Percentiles rank a stretch among this genome's conserved stretches.
phyloP scores from a whole-genome alignment of 1,140 invertebrate genomes.

The Drosophila paulistorum region DNA sequence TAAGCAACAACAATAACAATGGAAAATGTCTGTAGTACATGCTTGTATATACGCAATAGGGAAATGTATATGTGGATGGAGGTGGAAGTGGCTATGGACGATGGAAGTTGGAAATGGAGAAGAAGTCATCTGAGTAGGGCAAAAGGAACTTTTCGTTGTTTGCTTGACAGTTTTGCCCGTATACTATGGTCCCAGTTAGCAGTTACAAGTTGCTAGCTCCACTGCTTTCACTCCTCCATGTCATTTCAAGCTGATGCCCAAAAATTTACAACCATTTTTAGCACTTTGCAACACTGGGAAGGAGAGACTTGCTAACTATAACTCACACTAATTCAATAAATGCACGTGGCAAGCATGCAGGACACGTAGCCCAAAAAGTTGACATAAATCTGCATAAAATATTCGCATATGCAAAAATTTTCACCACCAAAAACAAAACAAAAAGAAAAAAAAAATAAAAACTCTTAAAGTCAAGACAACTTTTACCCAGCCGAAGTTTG shows the following conservation, averaged over 20 bases:
- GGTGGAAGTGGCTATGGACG: neutral
- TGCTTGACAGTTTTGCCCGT: conserved; percentile 53
- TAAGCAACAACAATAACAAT: conserved; percentile 47
- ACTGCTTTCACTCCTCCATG: conserved; percentile 19
- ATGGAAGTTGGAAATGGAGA: neutral
- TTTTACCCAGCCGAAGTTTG: neutral
- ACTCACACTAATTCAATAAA: conserved; percentile 74
- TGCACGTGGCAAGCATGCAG: conserved; percentile 71
- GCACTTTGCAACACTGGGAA: conserved; percentile 56
- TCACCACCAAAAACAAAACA: conserved; percentile 21
- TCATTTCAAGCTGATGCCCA: conserved; percentile 67
- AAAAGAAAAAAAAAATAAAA: conserved; percentile 10
- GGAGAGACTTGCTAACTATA: conserved; percentile 25
- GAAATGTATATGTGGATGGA: too few species aligned
- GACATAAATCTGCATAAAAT: conserved; percentile 81
- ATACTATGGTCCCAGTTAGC: conserved; percentile 18
- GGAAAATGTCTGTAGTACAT: conserved; percentile 43
- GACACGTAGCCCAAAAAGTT: conserved; percentile 73
- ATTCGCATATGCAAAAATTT: conserved; percentile 76
- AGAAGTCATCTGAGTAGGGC: conserved; percentile 55
- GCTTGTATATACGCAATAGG: conserved; percentile 16
- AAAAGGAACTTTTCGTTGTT: conserved; percentile 65
- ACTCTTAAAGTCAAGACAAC: neutral
- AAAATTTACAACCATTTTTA: conserved; percentile 65
- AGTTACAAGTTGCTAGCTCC: neutral